phyloP scores from a whole-genome alignment of 2,888 invertebrate genomes.

The Chironomus riparius region DNA sequence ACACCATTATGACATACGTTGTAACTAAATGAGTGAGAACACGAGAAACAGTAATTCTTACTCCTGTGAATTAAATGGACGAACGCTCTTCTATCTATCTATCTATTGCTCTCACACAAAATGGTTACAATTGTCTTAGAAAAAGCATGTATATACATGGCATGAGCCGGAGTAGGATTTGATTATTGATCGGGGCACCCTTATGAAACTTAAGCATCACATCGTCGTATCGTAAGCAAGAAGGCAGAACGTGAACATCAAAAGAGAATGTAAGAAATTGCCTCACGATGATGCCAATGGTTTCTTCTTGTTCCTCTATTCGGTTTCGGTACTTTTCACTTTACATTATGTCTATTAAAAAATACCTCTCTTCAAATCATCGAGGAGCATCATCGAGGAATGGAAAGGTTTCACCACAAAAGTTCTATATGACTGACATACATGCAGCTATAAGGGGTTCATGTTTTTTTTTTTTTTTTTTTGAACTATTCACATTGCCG shows the following conservation, averaged over 20 bases:
- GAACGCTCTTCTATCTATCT: no score
- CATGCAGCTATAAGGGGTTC: no score
- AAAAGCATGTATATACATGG: not conserved
- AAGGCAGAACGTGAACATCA: conserved; percentile 16
- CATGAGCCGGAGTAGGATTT: conserved; percentile 7
- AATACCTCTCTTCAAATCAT: no score
- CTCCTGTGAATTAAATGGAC: no score
- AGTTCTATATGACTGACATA: no score
- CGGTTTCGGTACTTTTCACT: conserved; percentile 14
- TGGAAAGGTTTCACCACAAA: no score
- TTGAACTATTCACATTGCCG: no score
- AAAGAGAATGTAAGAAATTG: conserved; percentile 26
- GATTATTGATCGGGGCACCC: not conserved
- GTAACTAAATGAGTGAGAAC: no score
- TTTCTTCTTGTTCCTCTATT: conserved; percentile 22
- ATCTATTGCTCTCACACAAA: not conserved
- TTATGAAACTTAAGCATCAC: conserved; percentile 14
- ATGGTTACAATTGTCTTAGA: conserved; percentile 24
- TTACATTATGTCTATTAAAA: not conserved
- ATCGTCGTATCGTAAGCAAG: not conserved
- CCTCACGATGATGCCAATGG: conserved; percentile 17
- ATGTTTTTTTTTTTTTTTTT: no score
- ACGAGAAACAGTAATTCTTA: no score
- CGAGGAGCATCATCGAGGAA: no score
- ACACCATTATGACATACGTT: no score